These are phyloP conservation scores for Melanitta fusca DNA, from an alignment of 2,797 vertebrate species.

Conservation along the genomic window DNA sequence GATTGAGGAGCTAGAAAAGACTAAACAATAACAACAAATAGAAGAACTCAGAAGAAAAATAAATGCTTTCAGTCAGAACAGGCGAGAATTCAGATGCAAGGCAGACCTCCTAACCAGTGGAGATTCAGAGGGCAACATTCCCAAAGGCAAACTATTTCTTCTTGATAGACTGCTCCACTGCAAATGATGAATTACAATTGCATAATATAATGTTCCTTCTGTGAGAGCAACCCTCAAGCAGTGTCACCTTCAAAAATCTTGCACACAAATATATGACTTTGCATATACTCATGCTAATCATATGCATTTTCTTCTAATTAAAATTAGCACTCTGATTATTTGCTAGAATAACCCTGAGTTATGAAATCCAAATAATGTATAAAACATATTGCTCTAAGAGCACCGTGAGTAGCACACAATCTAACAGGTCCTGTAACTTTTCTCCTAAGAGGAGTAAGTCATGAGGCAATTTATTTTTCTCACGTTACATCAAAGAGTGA, in stretches of 20 bases:
- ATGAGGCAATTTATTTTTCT: slow-evolving; percentile 32
- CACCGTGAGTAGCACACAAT: not conserved
- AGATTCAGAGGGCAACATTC: not conserved
- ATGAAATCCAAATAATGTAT: slow-evolving; percentile 26
- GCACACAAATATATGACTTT: not conserved
- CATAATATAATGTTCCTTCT: not conserved
- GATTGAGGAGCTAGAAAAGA: not conserved
- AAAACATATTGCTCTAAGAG: slow-evolving; percentile 24
- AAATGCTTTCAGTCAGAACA: not conserved
- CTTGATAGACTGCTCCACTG: not conserved
- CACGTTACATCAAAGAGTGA: not conserved
- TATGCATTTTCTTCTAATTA: not conserved
- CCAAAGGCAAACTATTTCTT: not conserved
- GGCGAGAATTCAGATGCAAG: not conserved
- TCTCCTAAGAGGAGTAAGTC: not conserved
- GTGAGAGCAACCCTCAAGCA: not conserved
- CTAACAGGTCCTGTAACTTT: slow-evolving; percentile 9
- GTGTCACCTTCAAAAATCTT: slow-evolving; percentile 15
- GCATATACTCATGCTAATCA: not conserved
- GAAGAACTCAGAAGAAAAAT: not conserved
- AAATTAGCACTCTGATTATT: slow-evolving; percentile 14
- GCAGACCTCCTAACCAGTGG: not conserved
- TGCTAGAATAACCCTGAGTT: slow-evolving; percentile 22
- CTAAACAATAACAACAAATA: not conserved
- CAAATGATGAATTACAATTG: not conserved